Conservation (phyloP, 2,888 invertebrate species). For the Sinelater perroti region DNA sequence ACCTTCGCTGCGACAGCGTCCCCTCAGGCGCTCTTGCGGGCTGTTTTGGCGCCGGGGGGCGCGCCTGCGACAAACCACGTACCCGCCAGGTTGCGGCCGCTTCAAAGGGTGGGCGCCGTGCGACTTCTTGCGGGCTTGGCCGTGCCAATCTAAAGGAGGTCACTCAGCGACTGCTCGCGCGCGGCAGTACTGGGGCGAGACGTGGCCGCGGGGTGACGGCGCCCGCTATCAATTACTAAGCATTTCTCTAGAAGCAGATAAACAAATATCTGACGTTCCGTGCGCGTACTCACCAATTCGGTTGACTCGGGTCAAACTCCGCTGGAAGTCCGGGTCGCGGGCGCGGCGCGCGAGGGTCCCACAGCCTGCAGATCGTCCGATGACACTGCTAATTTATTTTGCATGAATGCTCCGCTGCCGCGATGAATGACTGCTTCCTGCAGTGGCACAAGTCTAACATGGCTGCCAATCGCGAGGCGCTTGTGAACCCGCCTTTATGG, state of each 20-base stretch:
- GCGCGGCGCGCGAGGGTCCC: background rate
- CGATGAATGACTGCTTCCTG: conserved; percentile 28
- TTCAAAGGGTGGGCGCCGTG: too few species aligned
- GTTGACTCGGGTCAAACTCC: background rate
- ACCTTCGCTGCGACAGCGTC: conserved; percentile 17
- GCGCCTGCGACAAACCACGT: too few species aligned
- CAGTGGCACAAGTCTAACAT: conserved; percentile 24
- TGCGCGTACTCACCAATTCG: conserved; percentile 23
- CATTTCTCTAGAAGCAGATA: conserved; percentile 20
- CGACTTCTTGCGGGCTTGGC: background rate
- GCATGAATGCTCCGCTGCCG: conserved; percentile 15
- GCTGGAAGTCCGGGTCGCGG: background rate
- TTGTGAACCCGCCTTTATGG: conserved; percentile 20
- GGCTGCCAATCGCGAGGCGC: conserved; percentile 16
- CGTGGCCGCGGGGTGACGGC: background rate
- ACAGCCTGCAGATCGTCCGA: conserved; percentile 8
- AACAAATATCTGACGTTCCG: conserved; percentile 24
- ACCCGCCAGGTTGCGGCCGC: too few species aligned
- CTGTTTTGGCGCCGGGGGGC: too few species aligned
- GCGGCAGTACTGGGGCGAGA: too few species aligned
- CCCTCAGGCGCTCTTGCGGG: too few species aligned
- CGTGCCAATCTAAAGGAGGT: conserved; percentile 27
- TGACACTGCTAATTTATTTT: conserved; percentile 30
- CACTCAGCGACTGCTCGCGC: conserved; percentile 6
- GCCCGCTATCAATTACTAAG: conserved; percentile 15